Conservation (phyloP, 2,113 vertebrate species). For the Petrocephalus microphthalmus region DNA sequence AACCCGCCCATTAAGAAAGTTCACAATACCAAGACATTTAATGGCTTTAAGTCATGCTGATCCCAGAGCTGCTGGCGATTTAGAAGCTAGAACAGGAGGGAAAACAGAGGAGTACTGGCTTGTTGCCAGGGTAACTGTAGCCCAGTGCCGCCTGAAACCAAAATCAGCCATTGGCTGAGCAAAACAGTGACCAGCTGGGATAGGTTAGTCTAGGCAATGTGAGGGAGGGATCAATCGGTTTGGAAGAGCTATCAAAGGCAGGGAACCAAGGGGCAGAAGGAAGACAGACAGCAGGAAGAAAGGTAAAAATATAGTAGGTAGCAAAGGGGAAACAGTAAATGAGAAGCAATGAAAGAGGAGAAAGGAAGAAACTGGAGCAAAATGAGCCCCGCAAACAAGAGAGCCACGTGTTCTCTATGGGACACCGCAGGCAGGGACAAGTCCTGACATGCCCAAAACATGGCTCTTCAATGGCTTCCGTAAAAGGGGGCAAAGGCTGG, state of each 20-base stretch:
- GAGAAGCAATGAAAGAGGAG: background rate
- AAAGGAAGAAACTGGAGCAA: background rate
- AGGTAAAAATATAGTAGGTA: background rate
- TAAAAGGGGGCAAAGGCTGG: conserved; percentile 12
- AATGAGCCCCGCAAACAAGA: background rate
- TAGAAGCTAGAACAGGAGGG: background rate
- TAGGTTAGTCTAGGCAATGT: conserved; percentile 40
- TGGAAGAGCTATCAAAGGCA: conserved; percentile 35
- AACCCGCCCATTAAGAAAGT: background rate
- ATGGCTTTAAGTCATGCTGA: conserved; percentile 28
- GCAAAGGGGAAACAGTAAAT: conserved; percentile 8
- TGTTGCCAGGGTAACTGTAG: conserved; percentile 68
- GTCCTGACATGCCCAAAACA: conserved; percentile 56
- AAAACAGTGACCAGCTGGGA: conserved; percentile 31
- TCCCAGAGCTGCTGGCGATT: conserved; percentile 47
- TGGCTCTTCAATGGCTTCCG: conserved; percentile 38
- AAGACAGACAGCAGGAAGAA: conserved; percentile 23
- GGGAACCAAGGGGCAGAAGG: conserved; percentile 27
- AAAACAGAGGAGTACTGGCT: conserved; percentile 47
- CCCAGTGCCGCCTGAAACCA: conserved; percentile 40
- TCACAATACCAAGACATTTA: background rate
- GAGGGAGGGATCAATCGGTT: conserved; percentile 38
- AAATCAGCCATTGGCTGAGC: conserved; percentile 47
- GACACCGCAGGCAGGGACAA: conserved; percentile 39
- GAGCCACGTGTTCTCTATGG: background rate